Conservation (phyloP, 2,888 invertebrate species). For the Acanthoscelides obtectus region DNA sequence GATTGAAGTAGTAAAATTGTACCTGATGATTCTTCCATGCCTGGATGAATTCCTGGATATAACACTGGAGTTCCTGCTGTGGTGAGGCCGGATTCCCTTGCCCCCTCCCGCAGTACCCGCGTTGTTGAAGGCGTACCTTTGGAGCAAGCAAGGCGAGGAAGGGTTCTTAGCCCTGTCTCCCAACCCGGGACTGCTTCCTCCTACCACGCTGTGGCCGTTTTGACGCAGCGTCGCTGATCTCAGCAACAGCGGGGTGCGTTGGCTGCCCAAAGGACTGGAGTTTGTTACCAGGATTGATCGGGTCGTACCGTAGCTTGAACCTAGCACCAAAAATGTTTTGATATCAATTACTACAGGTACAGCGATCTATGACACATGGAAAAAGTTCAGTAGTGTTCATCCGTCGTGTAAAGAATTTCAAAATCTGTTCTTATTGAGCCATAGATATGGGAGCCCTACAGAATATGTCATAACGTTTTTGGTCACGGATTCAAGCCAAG, state of each 20-base stretch:
- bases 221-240: slow-evolving; percentile 60
- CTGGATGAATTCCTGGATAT: slow-evolving; percentile 76
- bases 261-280: slow-evolving; percentile 23
- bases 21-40: slow-evolving; percentile 74
- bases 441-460: no score
- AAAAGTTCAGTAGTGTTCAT: no score
- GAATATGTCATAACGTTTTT: no score
- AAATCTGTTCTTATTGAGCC: no score
- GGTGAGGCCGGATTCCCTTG: slow-evolving; percentile 60
- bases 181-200: slow-evolving; percentile 20
- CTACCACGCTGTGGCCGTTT: slow-evolving; percentile 37
- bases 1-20: no score
- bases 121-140: slow-evolving; percentile 40
- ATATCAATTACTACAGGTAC: no score
- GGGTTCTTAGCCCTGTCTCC: slow-evolving; percentile 47
- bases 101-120: slow-evolving; percentile 19
- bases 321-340: no score
- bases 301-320: slow-evolving; percentile 68
- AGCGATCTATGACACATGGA: no score
- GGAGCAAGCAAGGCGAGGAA: slow-evolving; percentile 54
- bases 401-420: no score
- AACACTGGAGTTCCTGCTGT: slow-evolving; percentile 75
- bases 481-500: no score
- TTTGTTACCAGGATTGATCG: slow-evolving; percentile 59
- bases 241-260: slow-evolving; percentile 48